phyloP scores from a whole-genome alignment of 2,888 invertebrate genomes.

The Drosophila mimetica region DNA sequence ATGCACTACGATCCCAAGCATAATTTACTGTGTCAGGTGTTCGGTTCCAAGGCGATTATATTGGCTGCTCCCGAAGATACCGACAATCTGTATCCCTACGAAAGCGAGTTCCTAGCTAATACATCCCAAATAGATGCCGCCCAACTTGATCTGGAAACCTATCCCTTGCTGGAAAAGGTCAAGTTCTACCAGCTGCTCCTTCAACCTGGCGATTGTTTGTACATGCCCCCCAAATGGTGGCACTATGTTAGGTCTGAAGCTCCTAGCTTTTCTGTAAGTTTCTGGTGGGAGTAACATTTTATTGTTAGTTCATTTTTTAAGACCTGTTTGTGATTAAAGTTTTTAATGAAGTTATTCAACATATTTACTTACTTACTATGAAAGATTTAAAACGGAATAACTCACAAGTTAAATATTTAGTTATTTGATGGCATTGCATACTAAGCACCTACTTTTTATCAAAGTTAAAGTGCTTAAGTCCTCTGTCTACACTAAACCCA shows the following conservation, averaged over 20 bases:
- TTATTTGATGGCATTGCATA: not conserved
- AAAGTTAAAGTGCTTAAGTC: too few species aligned
- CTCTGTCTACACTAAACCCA: not conserved
- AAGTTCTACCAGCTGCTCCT: conserved; percentile 89
- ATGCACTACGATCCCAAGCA: conserved; percentile 97
- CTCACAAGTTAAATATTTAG: too few species aligned
- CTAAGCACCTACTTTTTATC: too few species aligned
- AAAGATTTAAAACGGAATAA: too few species aligned
- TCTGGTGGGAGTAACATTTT: conserved; percentile 93
- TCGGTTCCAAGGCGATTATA: conserved; percentile 95
- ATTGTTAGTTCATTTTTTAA: too few species aligned
- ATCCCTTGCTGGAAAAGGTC: conserved; percentile 89
- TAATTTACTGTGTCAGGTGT: conserved; percentile 95
- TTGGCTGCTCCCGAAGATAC: conserved; percentile 91
- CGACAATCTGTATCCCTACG: conserved; percentile 91
- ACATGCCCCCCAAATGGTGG: conserved; percentile 98
- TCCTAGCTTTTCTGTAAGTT: conserved; percentile 97
- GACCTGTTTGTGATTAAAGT: not conserved
- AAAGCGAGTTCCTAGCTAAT: conserved; percentile 91
- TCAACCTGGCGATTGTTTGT: conserved; percentile 94
- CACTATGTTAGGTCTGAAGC: conserved; percentile 96
- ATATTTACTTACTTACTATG: too few species aligned
- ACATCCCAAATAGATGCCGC: conserved; percentile 96
- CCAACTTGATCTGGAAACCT: conserved; percentile 89
- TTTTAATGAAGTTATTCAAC: too few species aligned